Evolutionary conservation across 2,888 invertebrate genomes (phyloP), one percentile per base, ranked within the genome.

Genomic region (Rhamphomyia laevipes): DNA sequence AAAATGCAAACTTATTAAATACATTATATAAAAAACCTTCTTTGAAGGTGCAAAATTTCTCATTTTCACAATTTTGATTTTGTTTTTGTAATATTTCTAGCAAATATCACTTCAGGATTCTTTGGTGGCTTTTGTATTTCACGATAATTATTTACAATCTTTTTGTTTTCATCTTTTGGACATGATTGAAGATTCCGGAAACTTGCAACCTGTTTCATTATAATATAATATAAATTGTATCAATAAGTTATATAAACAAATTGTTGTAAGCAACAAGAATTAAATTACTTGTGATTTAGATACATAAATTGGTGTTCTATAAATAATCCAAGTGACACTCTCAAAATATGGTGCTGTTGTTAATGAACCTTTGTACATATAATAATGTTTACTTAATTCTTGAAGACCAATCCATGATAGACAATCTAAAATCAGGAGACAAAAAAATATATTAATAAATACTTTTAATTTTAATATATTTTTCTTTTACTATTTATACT

Each of bases 271-370:
- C 27, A 16, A 15, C 6, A 31, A 12, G 3, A 27, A 16, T n/a
- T n/a, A 17, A 54, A 57, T 51, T 62, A 82, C 82, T 75, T 83
- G 83, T 62, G 78, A 76, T 53, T 73, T 68, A 15, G 82, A 82
- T 53, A 84, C 78, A 56, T 78, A 76, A 49, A 83, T 77, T 4
- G 83, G 82, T 45, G 77, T 80, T 49, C 81, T 77, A 58, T 82
- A 82, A 50, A 84, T 77, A 53, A 84, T 83, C 84, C 84, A 84
- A 5, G 82, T 82, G 43, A 84, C 84, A 58, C 81, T 81, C 60
- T 84, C 83, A 42, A 78, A 78, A 61, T 80, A 84, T 0, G 83
- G 83, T 46, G 82, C 80, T 5, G 84, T 84, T 3, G 84, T 84
- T 53, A 84, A 63, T 1, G 83, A 83, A 5, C 84, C 84, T 62